Evolutionary conservation across 2,797 vertebrate genomes (phyloP).

Genomic region (Danionella dracula): DNA sequence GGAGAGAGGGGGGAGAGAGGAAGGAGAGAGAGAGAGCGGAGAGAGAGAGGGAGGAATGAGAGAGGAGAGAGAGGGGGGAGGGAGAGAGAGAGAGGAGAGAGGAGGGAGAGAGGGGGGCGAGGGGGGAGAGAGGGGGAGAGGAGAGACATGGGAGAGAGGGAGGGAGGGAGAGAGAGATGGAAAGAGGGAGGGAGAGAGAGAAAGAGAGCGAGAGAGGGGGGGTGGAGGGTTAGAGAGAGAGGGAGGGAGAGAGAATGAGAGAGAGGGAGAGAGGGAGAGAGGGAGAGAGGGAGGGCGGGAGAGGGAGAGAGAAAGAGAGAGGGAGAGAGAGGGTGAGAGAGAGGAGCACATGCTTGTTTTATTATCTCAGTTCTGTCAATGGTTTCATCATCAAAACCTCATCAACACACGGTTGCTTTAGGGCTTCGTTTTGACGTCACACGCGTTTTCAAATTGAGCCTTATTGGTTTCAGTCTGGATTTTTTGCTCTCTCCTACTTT

Average conservation of each 20-base stretch:
- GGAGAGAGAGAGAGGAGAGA: background rate
- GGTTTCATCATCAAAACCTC: background rate
- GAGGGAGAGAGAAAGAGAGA: slow-evolving; percentile 36
- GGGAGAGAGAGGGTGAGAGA: background rate
- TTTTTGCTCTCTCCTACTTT: too few species aligned
- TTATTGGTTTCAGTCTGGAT: too few species aligned
- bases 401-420: background rate
- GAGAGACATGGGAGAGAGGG: background rate
- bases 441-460: too few species aligned
- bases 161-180: slow-evolving; percentile 14
- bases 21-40: background rate
- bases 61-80: slow-evolving; percentile 11
- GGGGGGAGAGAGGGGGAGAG: background rate
- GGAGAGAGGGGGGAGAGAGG: background rate
- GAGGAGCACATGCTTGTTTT: too few species aligned
- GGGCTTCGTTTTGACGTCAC: background rate
- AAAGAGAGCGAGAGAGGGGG: slow-evolving; percentile 1
- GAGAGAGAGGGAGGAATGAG: slow-evolving; percentile 9
- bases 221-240: too few species aligned
- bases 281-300: background rate
- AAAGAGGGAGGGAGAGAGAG: background rate
- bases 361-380: too few species aligned
- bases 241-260: too few species aligned
- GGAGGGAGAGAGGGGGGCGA: background rate
- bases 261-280: background rate